A percentile compares a stretch with the other conserved stretches of the same genome.
Evolutionary conservation across 2,888 invertebrate species (phyloP).

Genomic region (Pheosia gnoma): DNA sequence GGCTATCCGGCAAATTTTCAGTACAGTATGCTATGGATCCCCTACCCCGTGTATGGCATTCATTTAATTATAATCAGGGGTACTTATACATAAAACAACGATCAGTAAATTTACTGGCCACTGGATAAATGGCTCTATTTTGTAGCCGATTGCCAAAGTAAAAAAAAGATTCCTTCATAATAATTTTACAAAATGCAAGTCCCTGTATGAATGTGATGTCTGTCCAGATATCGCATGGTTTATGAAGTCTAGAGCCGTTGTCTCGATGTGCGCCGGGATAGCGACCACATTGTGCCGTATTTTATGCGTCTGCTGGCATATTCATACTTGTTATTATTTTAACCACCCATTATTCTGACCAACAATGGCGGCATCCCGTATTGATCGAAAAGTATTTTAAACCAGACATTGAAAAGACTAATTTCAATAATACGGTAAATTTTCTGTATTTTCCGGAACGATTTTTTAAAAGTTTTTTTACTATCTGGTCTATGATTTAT

Average conservation of each 20-base stretch:
- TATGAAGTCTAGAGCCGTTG: conserved; percentile 37
- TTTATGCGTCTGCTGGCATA: conserved; percentile 34
- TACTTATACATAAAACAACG: too few species aligned
- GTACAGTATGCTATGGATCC: too few species aligned
- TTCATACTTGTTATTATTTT: neutral
- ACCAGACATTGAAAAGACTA: too few species aligned
- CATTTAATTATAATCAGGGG: too few species aligned
- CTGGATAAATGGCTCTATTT: too few species aligned
- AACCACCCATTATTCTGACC: neutral
- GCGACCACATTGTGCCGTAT: conserved; percentile 16
- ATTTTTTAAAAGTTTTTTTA: too few species aligned
- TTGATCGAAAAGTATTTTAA: neutral
- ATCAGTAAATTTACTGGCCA: too few species aligned
- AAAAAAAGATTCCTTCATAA: neutral
- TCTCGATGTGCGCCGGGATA: conserved; percentile 29
- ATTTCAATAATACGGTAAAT: too few species aligned
- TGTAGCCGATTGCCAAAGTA: neutral
- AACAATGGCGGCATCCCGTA: neutral
- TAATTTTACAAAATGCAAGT: conserved; percentile 1
- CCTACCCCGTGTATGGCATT: too few species aligned
- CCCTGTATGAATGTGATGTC: conserved; percentile 31
- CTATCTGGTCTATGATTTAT: too few species aligned
- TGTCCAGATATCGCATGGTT: conserved; percentile 35
- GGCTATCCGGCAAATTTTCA: too few species aligned
- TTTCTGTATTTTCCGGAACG: too few species aligned